phyloP scores from a whole-genome alignment of 2,888 invertebrate species.

The Xestia xanthographa region DNA sequence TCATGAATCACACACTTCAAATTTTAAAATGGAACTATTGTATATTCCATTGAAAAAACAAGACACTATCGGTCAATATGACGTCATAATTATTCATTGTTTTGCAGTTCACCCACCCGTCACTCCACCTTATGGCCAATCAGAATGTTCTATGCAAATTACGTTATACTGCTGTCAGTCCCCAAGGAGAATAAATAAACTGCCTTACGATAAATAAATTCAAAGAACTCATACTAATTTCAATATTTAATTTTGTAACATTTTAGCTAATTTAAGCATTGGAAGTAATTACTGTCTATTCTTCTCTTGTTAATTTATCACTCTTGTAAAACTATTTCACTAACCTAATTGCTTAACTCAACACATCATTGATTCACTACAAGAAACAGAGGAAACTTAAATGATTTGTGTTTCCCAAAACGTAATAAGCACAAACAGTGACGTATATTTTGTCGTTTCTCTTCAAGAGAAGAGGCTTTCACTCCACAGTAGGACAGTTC shows the following conservation, averaged over 20 bases:
- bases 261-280: background rate
- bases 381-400: background rate
- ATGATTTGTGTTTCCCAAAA: background rate
- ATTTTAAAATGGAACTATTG: background rate
- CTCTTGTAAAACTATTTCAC: background rate
- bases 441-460: background rate
- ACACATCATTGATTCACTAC: background rate
- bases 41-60: background rate
- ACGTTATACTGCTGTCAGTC: slow-evolving; percentile 11
- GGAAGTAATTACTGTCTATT: background rate
- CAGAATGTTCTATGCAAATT: slow-evolving; percentile 45
- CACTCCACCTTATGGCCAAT: background rate
- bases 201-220: background rate
- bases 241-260: background rate
- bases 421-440: background rate
- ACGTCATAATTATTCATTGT: slow-evolving; percentile 13
- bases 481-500: background rate
- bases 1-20: background rate
- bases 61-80: background rate
- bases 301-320: background rate
- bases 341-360: background rate
- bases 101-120: slow-evolving; percentile 9
- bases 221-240: background rate
- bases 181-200: slow-evolving; percentile 17
- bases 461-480: slow-evolving; percentile 2